phyloP scores from a whole-genome alignment of 2,888 invertebrate genomes.

The Sipunculus nudus region DNA sequence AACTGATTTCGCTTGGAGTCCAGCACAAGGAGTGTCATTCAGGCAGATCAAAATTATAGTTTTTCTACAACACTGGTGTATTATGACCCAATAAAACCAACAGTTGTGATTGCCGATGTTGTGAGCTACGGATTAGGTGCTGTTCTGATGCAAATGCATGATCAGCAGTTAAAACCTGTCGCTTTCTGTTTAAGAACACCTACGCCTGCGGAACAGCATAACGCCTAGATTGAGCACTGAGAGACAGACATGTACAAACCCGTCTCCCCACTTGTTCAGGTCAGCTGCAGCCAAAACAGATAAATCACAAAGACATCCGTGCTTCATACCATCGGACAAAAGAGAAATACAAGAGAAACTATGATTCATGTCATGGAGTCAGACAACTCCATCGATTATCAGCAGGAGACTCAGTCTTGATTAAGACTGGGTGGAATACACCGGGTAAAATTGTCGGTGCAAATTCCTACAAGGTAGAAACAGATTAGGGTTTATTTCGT shows the following conservation, averaged over 20 bases:
- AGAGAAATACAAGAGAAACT: not conserved
- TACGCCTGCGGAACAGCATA: conserved; percentile 28
- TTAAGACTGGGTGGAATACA: too few relatives aligned
- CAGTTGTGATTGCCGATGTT: conserved; percentile 40
- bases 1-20: conserved; percentile 25
- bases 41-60: conserved; percentile 27
- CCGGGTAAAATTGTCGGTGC: too few relatives aligned
- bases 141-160: conserved; percentile 33
- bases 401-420: too few relatives aligned
- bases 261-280: too few relatives aligned
- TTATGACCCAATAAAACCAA: conserved; percentile 35
- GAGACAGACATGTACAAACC: not conserved
- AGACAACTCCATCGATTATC: too few relatives aligned
- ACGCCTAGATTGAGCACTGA: conserved; percentile 34
- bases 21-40: conserved; percentile 35
- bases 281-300: too few relatives aligned
- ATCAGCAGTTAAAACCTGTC: conserved; percentile 29
- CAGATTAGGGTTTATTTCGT: too few relatives aligned
- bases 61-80: conserved; percentile 33
- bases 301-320: too few relatives aligned
- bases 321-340: not conserved
- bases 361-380: conserved; percentile 1
- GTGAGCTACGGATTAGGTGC: conserved; percentile 42
- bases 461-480: too few relatives aligned
- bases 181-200: conserved; percentile 40